Base-by-base conservation (phyloP, 2,888 invertebrate species). In the Lasioglossum figueresi region DNA sequence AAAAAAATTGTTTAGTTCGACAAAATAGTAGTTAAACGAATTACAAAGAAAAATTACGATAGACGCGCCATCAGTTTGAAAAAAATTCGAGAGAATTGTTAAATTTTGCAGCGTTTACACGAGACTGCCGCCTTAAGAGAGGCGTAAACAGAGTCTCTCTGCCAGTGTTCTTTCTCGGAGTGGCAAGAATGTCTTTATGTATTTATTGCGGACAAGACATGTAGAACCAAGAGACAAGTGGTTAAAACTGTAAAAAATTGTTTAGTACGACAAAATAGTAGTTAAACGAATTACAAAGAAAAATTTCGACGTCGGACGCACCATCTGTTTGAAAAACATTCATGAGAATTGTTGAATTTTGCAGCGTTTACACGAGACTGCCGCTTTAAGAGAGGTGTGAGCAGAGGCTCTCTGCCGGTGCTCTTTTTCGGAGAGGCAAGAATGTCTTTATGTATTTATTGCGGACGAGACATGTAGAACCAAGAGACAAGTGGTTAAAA, bases 101-200 rank as follows among this genome's bases (percentile, higher is more conserved):
- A 52, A 52, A 52, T 52, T 23, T n/a, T 52, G 23, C 52, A 52
- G 3, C 52, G 52, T 52, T 52, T n/a, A 52, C 23, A n/a, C 52
- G 52, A 52, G 23, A 23, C 52, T 52, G 23, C 52, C 23, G 23
- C 8, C 23, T 52, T 8, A 8, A 52, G 2, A 31, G 31, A 52
- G 52, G 10, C 52, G 52, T 23, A 23, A 52, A 23, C 23, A 23
- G 52, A 52, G 48, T 23, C 23, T 52, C 52, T 23, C 6, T 52
- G 23, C 48, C 23, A 6, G 23, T 48, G 8, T 2, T 43, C 12
- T 40, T 34, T 34, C 23, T 70, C 4, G 77, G 77, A 71, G 45
- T 43, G 48, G 71, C 83, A 83, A 77, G 84, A 68, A 66, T 34
- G 75, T 84, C 68, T 86, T 89, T 79, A 88, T 31, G 31, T 16